Base-by-base conservation (phyloP, 37 sponge, comb jelly and placozoan genomes). In the Corticium candelabrum region DNA sequence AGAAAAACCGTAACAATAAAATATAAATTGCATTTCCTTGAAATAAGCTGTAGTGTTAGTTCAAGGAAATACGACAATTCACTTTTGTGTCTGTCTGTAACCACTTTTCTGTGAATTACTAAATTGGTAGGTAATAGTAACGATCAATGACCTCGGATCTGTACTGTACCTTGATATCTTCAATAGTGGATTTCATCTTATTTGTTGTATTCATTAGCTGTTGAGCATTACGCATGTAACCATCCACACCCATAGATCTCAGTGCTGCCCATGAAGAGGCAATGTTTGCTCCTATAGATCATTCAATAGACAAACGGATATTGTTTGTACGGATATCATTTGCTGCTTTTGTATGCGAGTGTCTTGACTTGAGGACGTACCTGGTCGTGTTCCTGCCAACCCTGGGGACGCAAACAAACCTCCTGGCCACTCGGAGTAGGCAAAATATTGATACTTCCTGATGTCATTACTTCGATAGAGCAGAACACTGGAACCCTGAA, bases 241-340 rank as follows among this genome's bases (percentile, higher is more conserved):
- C 94, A 11, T 87, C 88, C 77, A 85, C 78, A 1, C 95, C 95
- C 56, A 94, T 77, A 40, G 79, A 75, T 41, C 69, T 39, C 38
- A 94, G 78, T 0, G 84, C 80, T 1, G 95, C 89, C 95, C 95
- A 94, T 5, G 91, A 85, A 0, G 89, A 73, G 41, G 95, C 95
- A 1, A 94, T 81, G 32, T 39, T 82, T 0, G 86, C 91, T 67
- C 95, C 93, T 85, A 67, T 5, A 73, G 21, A 67, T 0, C 38
- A 27, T 71, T 29, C 3, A 1, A 69, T 33, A 39, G 1, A 15
- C 27, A 39, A 2, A 2, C 1, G 32, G 39, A 76, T 4, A 11
- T 4, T 43, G 56, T 11, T 21, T 11, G 11, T 43, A n/a, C n/a
- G n/a, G n/a, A n/a, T n/a, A n/a, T n/a, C n/a, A n/a, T n/a, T n/a